Evolutionary conservation across 1,140 invertebrate species (phyloP), one percentile per base, ranked within the genome.

Genomic region (Dufourea novaeangliae): DNA sequence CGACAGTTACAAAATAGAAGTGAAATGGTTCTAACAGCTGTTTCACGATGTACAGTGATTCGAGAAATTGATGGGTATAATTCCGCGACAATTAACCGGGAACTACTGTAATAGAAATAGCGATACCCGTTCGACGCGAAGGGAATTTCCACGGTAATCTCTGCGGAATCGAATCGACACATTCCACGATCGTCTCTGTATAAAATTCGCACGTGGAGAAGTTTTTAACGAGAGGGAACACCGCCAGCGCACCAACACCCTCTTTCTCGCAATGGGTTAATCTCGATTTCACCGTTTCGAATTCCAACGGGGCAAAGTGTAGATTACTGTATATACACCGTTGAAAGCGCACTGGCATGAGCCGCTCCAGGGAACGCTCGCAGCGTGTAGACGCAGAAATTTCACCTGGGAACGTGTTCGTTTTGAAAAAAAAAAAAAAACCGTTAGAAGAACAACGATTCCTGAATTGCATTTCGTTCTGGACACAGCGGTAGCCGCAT

Each of bases 391-490:
- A 32, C n/a, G 46, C 32, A n/a, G 5, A 50, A 59, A 70, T 59
- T 63, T 72, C 59, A 73, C 41, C 54, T n/a, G n/a, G n/a, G n/a
- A 54, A 17, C 37, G 2, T 11, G 63, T 44, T 44, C 7, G 34
- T 0, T 67, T 34, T 20, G 27, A 29, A n/a, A 12, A 37, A 27
- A 32, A 17, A 14, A 4, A 46, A 5, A 20, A 46, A 20, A 46
- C 4, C 2, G 14, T 17, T 4, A 12, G 41, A 12, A 0, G 1
- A 46, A 46, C 17, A 20, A 8, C 44, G 29, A 50, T 66, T 66
- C 67, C 70, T 80, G 50, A n/a, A n/a, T 46, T 50, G 66, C 66
- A 34, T 62, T 69, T 82, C 41, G 20, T 64, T 39, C 7, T 34
- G 50, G 39, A 54, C 25, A 14, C 29, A 3, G 34, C 22, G 10